Percentiles rank a stretch among this genome's conserved stretches.
phyloP scores from a whole-genome alignment of 2,888 invertebrate species.

The Phaedon cochleariae region DNA sequence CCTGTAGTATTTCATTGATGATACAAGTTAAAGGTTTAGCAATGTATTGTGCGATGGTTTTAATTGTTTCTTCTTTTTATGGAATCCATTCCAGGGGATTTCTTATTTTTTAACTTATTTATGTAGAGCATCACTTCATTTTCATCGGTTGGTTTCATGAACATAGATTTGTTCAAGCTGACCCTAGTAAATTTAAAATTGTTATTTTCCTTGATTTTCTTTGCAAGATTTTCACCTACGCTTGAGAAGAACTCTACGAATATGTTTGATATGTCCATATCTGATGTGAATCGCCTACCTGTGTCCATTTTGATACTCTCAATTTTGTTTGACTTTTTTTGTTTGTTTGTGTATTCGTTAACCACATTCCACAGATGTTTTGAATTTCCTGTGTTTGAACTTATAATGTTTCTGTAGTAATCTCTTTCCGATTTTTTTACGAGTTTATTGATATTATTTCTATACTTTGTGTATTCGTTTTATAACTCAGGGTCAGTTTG shows the following conservation, averaged over 20 bases:
- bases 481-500: neutral
- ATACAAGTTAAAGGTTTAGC: neutral
- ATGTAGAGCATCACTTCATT: neutral
- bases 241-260: conserved; percentile 1
- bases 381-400: neutral
- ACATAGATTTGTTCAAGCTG: neutral
- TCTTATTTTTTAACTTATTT: neutral
- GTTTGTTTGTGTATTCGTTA: neutral
- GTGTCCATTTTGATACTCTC: neutral
- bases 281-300: neutral
- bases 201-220: conserved; percentile 5
- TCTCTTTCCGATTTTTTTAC: neutral
- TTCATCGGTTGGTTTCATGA: neutral
- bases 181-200: neutral
- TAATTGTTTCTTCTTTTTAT: neutral
- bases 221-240: conserved; percentile 3
- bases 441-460: conserved; percentile 3
- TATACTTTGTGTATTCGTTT: neutral
- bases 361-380: neutral
- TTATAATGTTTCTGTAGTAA: neutral
- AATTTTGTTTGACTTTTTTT: neutral
- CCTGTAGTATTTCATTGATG: neutral
- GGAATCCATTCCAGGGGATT: neutral
- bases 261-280: neutral
- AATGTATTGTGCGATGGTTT: neutral